These are phyloP conservation scores for Xiphophorus maculatus DNA, from an alignment of 2,113 vertebrate genomes.

Conservation along the genomic window DNA sequence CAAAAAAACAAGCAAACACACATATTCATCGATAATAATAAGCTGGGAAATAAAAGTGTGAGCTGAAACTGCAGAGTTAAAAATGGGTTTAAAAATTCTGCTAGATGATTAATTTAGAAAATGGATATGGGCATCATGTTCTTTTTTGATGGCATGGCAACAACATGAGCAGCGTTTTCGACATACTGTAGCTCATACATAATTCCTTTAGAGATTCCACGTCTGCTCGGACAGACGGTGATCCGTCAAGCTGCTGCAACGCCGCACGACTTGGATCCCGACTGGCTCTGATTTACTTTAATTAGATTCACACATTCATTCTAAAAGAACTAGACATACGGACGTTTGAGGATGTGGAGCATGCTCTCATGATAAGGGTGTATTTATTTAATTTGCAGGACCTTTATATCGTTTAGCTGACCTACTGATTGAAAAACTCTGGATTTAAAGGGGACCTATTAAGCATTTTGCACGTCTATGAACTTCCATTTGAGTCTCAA, in stretches of 20 bases:
- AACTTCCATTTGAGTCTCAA: no score
- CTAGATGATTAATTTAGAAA: background rate
- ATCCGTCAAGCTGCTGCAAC: slow-evolving; percentile 15
- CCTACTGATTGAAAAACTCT: no score
- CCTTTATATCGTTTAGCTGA: background rate
- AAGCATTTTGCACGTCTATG: no score
- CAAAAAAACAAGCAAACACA: background rate
- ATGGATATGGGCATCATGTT: background rate
- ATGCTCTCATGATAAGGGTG: background rate
- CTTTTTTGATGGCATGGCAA: slow-evolving; percentile 2
- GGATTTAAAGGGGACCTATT: no score
- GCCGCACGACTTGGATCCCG: slow-evolving; percentile 8
- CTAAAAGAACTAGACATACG: background rate
- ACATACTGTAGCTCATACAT: slow-evolving; percentile 24
- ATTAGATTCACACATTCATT: slow-evolving; percentile 26
- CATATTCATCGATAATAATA: background rate
- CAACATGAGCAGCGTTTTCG: slow-evolving; percentile 13
- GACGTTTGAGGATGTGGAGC: background rate
- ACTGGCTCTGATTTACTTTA: slow-evolving; percentile 14
- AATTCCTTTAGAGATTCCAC: slow-evolving; percentile 23
- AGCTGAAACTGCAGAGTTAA: background rate
- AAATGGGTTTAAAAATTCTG: background rate
- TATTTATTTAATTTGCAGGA: background rate
- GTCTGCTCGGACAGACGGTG: slow-evolving; percentile 44
- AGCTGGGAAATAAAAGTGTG: background rate